These are phyloP conservation scores for Drosophila yooni DNA, from an alignment of 2,888 invertebrate species.

Conservation along the genomic window DNA sequence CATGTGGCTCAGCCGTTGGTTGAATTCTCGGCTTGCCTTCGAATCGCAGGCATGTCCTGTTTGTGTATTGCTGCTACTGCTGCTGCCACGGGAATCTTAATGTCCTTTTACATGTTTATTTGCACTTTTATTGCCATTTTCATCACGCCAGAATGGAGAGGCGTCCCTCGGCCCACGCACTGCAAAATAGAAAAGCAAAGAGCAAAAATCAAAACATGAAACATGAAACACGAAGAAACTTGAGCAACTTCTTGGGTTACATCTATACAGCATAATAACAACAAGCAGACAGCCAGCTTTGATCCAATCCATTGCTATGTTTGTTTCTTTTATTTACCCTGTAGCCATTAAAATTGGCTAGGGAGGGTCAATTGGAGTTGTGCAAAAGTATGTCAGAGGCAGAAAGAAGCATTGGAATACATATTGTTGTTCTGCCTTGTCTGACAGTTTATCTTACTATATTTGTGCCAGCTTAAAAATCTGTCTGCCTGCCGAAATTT, in stretches of 20 bases:
- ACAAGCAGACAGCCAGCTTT: constrained; percentile 8
- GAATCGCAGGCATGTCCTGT: constrained; percentile 47
- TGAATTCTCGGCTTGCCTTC: constrained; percentile 11
- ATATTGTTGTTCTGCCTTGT: background rate
- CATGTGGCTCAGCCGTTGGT: constrained; percentile 29
- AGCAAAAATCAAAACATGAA: constrained; percentile 34
- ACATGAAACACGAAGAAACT: constrained; percentile 21
- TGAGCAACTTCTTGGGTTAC: constrained; percentile 12
- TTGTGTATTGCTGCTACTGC: constrained; percentile 5
- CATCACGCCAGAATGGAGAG: constrained; percentile 27
- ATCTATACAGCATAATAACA: constrained; percentile 2
- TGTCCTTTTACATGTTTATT: constrained; percentile 78
- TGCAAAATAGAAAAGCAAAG: constrained; percentile 60
- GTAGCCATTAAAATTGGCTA: background rate
- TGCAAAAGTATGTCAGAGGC: background rate
- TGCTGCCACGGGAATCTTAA: constrained; percentile 57
- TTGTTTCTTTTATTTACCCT: background rate
- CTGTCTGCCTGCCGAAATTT: background rate
- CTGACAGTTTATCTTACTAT: background rate
- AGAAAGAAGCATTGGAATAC: background rate
- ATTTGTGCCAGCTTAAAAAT: background rate
- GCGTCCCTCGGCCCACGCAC: constrained; percentile 20
- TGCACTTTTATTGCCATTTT: constrained; percentile 66
- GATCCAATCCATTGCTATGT: constrained; percentile 15
- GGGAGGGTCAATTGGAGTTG: background rate